Conservation (phyloP, 1,140 invertebrate genomes). For the Sarcophaga bullata region DNA sequence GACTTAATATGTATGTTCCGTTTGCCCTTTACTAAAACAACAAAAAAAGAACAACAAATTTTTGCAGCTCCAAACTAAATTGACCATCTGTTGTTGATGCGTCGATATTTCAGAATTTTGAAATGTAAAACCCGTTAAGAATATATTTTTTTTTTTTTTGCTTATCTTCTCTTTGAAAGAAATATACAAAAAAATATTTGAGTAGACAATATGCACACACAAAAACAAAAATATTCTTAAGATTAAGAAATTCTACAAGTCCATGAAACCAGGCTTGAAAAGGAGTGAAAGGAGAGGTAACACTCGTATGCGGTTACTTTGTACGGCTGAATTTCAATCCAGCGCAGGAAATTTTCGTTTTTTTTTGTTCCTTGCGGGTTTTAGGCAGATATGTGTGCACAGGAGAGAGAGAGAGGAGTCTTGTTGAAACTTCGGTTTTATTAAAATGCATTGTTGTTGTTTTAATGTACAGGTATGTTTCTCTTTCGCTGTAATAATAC, state of each 20-base stretch:
- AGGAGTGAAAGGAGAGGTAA: background rate
- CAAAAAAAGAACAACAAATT: background rate
- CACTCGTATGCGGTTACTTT: background rate
- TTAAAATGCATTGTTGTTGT: background rate
- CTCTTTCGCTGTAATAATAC: too few species aligned
- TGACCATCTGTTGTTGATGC: constrained; percentile 25
- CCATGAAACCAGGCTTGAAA: background rate
- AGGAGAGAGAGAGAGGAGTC: too few species aligned
- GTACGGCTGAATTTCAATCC: background rate
- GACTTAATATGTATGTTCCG: too few species aligned
- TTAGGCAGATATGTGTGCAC: too few species aligned
- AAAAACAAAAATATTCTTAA: constrained; percentile 16
- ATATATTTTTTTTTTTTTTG: too few species aligned
- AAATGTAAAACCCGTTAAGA: background rate
- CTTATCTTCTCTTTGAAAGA: background rate
- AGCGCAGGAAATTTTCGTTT: background rate
- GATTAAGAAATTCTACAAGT: constrained; percentile 27
- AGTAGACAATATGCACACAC: background rate
- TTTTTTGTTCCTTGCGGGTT: background rate
- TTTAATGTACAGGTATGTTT: background rate
- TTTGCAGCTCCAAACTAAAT: constrained; percentile 21
- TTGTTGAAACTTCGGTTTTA: constrained; percentile 15
- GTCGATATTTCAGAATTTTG: constrained; percentile 13
- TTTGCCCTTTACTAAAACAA: too few species aligned
- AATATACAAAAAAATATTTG: background rate